Conservation (phyloP, 64 coral and sea anemone species). For the Porites australiensis region DNA sequence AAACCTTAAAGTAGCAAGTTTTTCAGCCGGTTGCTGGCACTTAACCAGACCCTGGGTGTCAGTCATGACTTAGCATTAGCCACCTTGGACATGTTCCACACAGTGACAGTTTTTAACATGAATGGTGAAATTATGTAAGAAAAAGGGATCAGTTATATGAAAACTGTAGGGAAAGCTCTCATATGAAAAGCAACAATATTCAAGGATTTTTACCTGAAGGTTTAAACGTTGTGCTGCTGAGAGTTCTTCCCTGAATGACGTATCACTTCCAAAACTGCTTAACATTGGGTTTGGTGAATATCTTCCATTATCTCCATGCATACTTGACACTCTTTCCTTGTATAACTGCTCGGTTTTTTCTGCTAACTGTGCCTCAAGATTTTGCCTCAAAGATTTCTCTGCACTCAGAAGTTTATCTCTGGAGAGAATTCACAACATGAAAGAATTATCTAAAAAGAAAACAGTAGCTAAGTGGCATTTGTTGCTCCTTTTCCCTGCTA, state of each 20-base stretch:
- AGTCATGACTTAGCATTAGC: no score
- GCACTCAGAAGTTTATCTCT: constrained; percentile 54
- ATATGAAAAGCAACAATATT: background rate
- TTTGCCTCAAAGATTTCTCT: constrained; percentile 49
- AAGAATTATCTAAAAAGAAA: no score
- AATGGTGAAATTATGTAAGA: no score
- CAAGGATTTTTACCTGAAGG: constrained; percentile 37
- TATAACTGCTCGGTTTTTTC: constrained; percentile 64
- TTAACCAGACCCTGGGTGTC: no score
- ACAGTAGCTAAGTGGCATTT: no score
- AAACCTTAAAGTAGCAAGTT: no score
- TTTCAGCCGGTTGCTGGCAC: no score
- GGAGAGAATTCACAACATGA: background rate
- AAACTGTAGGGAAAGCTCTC: no score
- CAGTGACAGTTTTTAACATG: no score
- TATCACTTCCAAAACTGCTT: constrained; percentile 27
- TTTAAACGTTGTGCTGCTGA: constrained; percentile 39
- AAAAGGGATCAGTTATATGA: no score
- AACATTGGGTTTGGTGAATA: constrained; percentile 16
- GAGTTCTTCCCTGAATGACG: constrained; percentile 36
- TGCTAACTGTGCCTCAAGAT: constrained; percentile 65
- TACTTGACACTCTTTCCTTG: constrained; percentile 38
- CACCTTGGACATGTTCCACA: no score
- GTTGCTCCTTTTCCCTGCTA: no score
- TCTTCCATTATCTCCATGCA: constrained; percentile 29